A percentile compares a stretch with the other conserved stretches of the same genome.
phyloP scores from a whole-genome alignment of 2,113 vertebrate species.

The Crotalus viridis region DNA sequence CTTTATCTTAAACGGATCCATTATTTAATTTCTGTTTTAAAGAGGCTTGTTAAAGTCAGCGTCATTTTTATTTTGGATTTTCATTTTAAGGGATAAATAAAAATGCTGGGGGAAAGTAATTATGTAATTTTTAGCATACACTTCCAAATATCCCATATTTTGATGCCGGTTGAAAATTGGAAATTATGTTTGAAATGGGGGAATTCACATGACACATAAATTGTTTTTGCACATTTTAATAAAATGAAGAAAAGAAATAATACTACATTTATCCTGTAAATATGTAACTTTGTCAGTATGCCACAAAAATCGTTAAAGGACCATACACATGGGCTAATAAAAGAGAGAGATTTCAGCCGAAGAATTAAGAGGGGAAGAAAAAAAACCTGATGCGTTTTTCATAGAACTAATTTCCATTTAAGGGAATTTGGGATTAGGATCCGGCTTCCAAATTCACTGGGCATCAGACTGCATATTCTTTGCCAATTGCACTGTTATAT shows the following conservation, averaged over 20 bases:
- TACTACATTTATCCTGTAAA: neutral
- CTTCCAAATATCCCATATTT: neutral
- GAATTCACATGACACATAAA: neutral
- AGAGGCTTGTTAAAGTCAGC: neutral
- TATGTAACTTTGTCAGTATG: neutral
- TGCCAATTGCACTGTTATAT: neutral
- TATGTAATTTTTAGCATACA: neutral
- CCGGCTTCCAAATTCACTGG: no score
- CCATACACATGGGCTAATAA: neutral
- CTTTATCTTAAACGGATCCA: neutral
- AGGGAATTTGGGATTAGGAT: neutral
- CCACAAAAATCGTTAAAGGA: neutral
- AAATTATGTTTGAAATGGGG: neutral
- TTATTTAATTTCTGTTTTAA: neutral
- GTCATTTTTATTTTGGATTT: neutral
- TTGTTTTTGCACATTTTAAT: neutral
- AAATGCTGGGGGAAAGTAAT: neutral
- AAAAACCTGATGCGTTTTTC: neutral
- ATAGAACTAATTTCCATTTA: neutral
- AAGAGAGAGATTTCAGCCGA: neutral
- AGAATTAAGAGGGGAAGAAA: neutral
- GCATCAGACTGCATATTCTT: neutral
- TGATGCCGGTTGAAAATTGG: no score
- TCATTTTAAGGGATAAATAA: neutral
- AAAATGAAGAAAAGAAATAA: neutral